Evolutionary conservation across 2,797 vertebrate genomes (phyloP).

Genomic region (Notamacropus eugenii): DNA sequence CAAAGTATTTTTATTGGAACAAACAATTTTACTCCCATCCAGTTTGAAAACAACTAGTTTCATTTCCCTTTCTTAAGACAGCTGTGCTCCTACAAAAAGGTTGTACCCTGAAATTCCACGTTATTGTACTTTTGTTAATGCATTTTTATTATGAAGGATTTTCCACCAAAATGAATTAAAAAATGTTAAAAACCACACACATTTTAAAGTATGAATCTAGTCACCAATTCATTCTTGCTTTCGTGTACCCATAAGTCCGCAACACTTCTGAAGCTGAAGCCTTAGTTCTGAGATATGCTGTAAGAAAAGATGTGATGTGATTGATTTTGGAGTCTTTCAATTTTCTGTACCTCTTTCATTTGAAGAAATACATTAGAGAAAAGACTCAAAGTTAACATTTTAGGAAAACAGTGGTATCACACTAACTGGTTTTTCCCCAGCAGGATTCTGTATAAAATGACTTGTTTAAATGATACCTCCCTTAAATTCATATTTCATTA

Average conservation of each 20-base stretch:
- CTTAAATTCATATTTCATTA: neutral
- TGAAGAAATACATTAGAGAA: neutral
- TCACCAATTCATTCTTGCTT: neutral
- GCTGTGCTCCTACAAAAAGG: conserved; percentile 57
- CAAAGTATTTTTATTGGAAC: conserved; percentile 31
- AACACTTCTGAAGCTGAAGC: conserved; percentile 40
- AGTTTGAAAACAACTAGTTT: conserved; percentile 15
- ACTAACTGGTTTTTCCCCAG: conserved; percentile 11
- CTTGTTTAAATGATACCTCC: neutral
- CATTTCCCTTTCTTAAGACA: conserved; percentile 61
- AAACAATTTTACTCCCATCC: conserved; percentile 24
- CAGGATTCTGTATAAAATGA: conserved; percentile 4
- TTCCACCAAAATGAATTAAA: conserved; percentile 37
- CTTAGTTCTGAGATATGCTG: conserved; percentile 51
- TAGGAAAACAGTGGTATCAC: conserved; percentile 42
- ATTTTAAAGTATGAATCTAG: neutral
- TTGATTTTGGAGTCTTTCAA: conserved; percentile 8
- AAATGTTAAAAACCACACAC: conserved; percentile 39
- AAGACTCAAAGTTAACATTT: conserved; percentile 18
- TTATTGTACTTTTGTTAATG: conserved; percentile 46
- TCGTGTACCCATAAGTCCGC: conserved; percentile 24
- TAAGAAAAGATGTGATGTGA: conserved; percentile 56
- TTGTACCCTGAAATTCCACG: neutral
- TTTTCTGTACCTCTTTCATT: neutral
- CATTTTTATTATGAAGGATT: conserved; percentile 39